phyloP scores from a whole-genome alignment of 1,140 invertebrate genomes.

The Parasteatoda tepidariorum region DNA sequence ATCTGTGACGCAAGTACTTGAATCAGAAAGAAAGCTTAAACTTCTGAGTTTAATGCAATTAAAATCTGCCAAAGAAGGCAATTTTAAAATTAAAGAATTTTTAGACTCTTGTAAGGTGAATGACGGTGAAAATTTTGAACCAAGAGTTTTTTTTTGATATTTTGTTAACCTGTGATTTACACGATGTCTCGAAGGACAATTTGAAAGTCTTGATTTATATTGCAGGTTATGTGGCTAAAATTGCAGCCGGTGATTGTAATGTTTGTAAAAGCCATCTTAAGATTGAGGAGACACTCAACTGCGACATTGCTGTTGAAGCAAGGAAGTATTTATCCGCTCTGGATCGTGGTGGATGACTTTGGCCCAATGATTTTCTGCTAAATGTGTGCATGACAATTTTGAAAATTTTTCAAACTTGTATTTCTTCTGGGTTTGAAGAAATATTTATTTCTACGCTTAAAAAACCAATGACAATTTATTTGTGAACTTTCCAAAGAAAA shows the following conservation, averaged over 20 bases:
- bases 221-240: not conserved
- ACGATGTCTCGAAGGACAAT: not conserved
- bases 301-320: not conserved
- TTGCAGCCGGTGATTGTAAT: not conserved
- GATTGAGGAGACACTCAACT: not conserved
- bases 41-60: not conserved
- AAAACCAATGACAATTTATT: too few species aligned
- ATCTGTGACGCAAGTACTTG: not conserved
- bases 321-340: not conserved
- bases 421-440: too few species aligned
- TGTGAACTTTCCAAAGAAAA: too few species aligned
- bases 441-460: too few species aligned
- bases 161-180: not conserved
- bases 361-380: not conserved
- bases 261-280: not conserved
- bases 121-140: not conserved
- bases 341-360: not conserved
- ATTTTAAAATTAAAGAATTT: not conserved
- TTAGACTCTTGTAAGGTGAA: not conserved
- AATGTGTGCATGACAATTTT: too few species aligned
- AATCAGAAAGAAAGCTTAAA: not conserved
- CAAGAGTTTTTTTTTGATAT: not conserved
- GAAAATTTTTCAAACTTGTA: too few species aligned
- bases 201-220: not conserved
- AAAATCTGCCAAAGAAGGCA: not conserved